Evolutionary conservation across 2,797 vertebrate genomes (phyloP), one percentile per base, ranked within the genome.

Genomic region (Dallia pectoralis): DNA sequence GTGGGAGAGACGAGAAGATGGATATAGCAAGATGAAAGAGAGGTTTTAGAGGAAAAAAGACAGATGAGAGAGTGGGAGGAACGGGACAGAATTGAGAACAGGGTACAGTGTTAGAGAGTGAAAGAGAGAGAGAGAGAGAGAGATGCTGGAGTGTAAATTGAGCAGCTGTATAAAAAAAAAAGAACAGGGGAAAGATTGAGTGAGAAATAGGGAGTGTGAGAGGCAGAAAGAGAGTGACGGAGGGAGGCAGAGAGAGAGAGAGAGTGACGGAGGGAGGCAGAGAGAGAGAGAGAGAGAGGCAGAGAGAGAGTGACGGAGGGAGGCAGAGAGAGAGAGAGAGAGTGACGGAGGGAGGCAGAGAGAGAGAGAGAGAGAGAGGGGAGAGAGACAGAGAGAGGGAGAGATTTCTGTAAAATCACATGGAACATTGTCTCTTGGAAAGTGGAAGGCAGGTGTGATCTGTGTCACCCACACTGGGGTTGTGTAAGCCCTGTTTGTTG

Each of bases 1-100:
- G 40, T 11, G 40, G 40, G 40, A 44, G 40, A 14, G 40, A 44
- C n/a, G 40, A 44, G 40, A 44, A 44, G 12, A 40, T 40, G 36
- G 40, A 44, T 44, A 44, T 44, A 44, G 40, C 40, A 14, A 44
- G 5, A 53, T 53, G 18, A 53, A 16, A 53, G 51, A 53, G 18
- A 4, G 51, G n/a, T 22, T 19, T 53, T 4, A 56, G 53, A 25
- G 19, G 53, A 25, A 56, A 22, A 29, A 14, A 5, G 61, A 62
- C 14, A 30, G 64, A 15, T 49, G 14, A 68, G 44, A 36, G 27
- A 68, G 67, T 48, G 64, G 64, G 64, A 66, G 30, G 64, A 66
- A 66, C n/a, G 3, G 27, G 40, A 29, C 25, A 68, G 19, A 19
- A 48, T 15, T 29, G 16, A 29, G 66, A 32, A 16, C 27, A 32